phyloP scores from a whole-genome alignment of 37 sponge, comb jelly and placozoan species.

The Agelas oroides region DNA sequence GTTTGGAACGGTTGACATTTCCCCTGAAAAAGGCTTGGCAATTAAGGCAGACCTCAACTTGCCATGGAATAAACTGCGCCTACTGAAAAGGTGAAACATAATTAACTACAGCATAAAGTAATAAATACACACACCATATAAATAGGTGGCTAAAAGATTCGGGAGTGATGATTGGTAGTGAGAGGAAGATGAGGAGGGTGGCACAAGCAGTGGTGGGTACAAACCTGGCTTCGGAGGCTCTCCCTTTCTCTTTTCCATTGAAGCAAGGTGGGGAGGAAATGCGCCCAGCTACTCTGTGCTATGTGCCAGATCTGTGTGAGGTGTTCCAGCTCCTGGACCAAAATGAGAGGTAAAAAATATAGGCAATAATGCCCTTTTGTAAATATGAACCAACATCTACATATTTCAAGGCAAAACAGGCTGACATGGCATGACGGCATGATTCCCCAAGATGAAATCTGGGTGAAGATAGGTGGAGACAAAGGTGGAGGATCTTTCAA shows the following conservation, averaged over 20 bases:
- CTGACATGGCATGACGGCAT: constrained; percentile 61
- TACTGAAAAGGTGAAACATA: no score
- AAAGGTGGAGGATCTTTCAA: constrained; percentile 57
- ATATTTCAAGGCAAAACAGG: not conserved
- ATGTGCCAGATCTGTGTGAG: constrained; percentile 3
- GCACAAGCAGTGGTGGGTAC: not conserved
- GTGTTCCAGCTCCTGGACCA: constrained; percentile 5
- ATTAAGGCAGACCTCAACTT: no score
- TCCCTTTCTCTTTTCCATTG: constrained; percentile 10
- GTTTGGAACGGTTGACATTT: no score
- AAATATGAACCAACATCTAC: not conserved
- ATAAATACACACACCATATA: no score
- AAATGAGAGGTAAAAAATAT: constrained; percentile 1
- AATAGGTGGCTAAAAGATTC: no score
- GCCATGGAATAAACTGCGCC: no score
- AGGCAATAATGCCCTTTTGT: no score
- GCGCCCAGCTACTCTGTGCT: constrained; percentile 17
- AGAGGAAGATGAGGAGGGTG: not conserved
- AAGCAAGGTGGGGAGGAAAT: constrained; percentile 10
- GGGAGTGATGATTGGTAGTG: not conserved
- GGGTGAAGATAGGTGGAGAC: constrained; percentile 59
- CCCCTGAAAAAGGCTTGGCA: no score
- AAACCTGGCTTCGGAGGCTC: not conserved
- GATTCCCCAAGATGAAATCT: constrained; percentile 49
- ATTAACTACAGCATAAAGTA: no score